Evolutionary conservation across 2,113 vertebrate genomes (phyloP).

Genomic region (Psilopsiagon aurifrons): DNA sequence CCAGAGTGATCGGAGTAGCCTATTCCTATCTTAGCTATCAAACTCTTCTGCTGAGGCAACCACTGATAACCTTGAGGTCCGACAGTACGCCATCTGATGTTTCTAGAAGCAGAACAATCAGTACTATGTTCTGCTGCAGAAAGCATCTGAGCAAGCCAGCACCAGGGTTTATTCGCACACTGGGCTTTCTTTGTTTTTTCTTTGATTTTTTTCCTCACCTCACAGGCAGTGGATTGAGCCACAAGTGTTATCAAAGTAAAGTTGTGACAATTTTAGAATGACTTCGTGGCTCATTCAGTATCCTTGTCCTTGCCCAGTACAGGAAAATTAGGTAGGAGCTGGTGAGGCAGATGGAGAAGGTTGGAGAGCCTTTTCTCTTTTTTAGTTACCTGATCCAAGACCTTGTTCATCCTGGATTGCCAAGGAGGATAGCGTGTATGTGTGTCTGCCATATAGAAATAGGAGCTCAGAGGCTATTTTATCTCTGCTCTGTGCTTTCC

Average conservation of each 20-base stretch:
- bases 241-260: not conserved
- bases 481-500: not conserved
- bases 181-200: not conserved
- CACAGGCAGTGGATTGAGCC: not conserved
- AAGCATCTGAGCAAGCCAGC: not conserved
- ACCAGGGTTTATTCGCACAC: not conserved
- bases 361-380: not conserved
- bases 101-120: not conserved
- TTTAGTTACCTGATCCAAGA: not conserved
- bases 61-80: not conserved
- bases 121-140: not conserved
- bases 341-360: not conserved
- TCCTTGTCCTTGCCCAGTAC: not conserved
- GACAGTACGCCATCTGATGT: rapidly evolving
- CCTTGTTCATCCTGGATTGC: not conserved
- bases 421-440: not conserved
- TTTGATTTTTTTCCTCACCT: not conserved
- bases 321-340: not conserved
- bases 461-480: not conserved
- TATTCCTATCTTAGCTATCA: not conserved
- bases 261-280: not conserved
- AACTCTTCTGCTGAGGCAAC: not conserved
- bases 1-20: not conserved
- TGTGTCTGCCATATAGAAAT: not conserved
- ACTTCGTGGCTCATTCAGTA: not conserved